phyloP scores from a whole-genome alignment of 1,140 invertebrate genomes.

The Listronotus bonariensis region DNA sequence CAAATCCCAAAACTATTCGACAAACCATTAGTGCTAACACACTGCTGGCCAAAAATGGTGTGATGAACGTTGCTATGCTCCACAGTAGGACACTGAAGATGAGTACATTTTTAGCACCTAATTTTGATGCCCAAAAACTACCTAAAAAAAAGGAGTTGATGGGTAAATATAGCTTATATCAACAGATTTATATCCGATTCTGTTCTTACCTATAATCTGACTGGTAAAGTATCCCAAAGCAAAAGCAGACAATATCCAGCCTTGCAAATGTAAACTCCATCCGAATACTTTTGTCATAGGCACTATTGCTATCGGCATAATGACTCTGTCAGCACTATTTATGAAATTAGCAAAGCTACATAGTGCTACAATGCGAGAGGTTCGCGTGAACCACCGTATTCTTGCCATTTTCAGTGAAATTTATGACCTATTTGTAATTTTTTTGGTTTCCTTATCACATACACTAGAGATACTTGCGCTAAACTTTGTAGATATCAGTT shows the following conservation, averaged over 20 bases:
- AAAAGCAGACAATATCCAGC: conserved; percentile 80
- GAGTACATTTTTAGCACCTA: conserved; percentile 75
- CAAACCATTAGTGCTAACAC: conserved; percentile 67
- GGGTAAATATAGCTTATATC: conserved; percentile 26
- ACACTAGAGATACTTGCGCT: too few species aligned
- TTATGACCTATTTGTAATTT: neutral
- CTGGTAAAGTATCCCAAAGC: conserved; percentile 81
- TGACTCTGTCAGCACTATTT: conserved; percentile 78
- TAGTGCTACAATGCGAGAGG: conserved; percentile 67
- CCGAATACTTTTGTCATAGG: conserved; percentile 76
- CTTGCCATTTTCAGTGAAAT: conserved; percentile 54
- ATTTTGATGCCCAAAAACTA: conserved; percentile 71
- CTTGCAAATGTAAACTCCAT: conserved; percentile 75
- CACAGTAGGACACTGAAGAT: conserved; percentile 74
- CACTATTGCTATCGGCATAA: conserved; percentile 82
- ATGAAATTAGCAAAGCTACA: conserved; percentile 81
- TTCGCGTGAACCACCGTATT: conserved; percentile 60
- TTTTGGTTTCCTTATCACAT: too few species aligned
- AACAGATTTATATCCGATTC: neutral
- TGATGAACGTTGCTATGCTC: conserved; percentile 76
- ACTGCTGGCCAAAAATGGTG: conserved; percentile 71
- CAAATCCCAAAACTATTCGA: conserved; percentile 72
- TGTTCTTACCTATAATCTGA: conserved; percentile 58
- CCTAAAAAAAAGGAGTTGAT: conserved; percentile 62
- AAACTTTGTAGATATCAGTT: too few species aligned